A percentile compares a stretch with the other conserved stretches of the same genome.
phyloP scores from a whole-genome alignment of 2,888 invertebrate genomes.

The Phania funesta region DNA sequence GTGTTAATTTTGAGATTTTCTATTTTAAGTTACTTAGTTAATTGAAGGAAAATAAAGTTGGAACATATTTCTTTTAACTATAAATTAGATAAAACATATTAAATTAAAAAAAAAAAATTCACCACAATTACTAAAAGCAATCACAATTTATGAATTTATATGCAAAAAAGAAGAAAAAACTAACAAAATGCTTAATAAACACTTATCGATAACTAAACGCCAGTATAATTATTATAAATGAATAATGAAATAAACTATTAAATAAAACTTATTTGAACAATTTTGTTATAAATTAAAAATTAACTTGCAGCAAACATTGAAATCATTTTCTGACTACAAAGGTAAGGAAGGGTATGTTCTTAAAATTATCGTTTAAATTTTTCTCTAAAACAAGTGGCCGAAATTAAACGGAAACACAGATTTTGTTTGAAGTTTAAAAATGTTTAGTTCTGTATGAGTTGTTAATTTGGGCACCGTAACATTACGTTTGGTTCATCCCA shows the following conservation, averaged over 20 bases:
- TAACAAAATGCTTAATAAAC: constrained; percentile 56
- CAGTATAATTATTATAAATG: constrained; percentile 58
- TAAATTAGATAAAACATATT: constrained; percentile 12
- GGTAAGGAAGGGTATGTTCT: too few species aligned
- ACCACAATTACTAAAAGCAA: constrained; percentile 63
- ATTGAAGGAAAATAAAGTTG: constrained; percentile 24
- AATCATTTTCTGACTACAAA: too few species aligned
- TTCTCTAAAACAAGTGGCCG: too few species aligned
- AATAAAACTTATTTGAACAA: constrained; percentile 17
- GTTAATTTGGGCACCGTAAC: too few species aligned
- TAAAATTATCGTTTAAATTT: too few species aligned
- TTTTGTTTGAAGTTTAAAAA: too few species aligned
- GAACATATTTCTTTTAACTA: constrained; percentile 20
- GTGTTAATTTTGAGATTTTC: constrained; percentile 57
- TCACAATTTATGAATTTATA: constrained; percentile 66
- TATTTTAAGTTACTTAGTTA: constrained; percentile 61
- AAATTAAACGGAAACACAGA: too few species aligned
- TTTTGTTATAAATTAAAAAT: neutral
- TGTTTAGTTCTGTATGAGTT: too few species aligned
- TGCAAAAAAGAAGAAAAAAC: constrained; percentile 40
- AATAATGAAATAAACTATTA: constrained; percentile 40
- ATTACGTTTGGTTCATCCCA: too few species aligned
- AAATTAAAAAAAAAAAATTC: constrained; percentile 30
- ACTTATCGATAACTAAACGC: constrained; percentile 62
- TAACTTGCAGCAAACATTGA: neutral